Evolutionary conservation across 92 coral and sea anemone species (phyloP), one percentile per base, ranked within the genome.

Genomic region (Plumapathes pennacea): DNA sequence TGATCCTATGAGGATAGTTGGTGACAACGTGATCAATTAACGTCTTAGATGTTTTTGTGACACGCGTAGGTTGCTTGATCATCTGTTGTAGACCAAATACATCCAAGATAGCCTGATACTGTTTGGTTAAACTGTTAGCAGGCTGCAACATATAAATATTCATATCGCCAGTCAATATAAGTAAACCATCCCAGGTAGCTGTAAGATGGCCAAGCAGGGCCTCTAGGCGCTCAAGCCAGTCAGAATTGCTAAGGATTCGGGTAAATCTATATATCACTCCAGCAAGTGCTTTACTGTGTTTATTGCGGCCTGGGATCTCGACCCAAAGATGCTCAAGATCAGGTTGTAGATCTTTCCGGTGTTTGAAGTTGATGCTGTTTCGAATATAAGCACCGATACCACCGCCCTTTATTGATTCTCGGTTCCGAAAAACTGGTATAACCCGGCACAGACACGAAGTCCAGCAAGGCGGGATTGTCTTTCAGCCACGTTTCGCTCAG

Each of bases 21-120:
- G 80, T 47, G 8, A 81, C 64, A 29, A 81, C 68, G 62, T 74
- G 72, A 43, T 74, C 82, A 57, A 74, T 67, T 5, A 68, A 46
- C 46, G 86, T 72, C 38, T 50, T 49, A 17, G 55, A 46, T 20
- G 42, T 43, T 58, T 33, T 5, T 17, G 69, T 76, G 29, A 58
- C 39, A 14, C 61, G 57, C 13, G 56, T 67, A 31, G 69, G 69
- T 22, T 32, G 60, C 26, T 32, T 47, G 25, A 66, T 52, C 30
- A 30, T 59, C 53, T 69, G 75, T 3, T 61, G 66, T 15, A 57
- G 45, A 13, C 55, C 50, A 11, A 74, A 50, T 10, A 45, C 68
- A 36, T 61, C 51, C 21, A 80, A 46, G 4, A 74, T 32, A 22
- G 38, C 52, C 54, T 58, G 54, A 26, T 80, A 65, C 40, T 64